These are phyloP conservation scores for Palythoa grandis DNA, from an alignment of 92 coral and sea anemone species.

Conservation along the genomic window DNA sequence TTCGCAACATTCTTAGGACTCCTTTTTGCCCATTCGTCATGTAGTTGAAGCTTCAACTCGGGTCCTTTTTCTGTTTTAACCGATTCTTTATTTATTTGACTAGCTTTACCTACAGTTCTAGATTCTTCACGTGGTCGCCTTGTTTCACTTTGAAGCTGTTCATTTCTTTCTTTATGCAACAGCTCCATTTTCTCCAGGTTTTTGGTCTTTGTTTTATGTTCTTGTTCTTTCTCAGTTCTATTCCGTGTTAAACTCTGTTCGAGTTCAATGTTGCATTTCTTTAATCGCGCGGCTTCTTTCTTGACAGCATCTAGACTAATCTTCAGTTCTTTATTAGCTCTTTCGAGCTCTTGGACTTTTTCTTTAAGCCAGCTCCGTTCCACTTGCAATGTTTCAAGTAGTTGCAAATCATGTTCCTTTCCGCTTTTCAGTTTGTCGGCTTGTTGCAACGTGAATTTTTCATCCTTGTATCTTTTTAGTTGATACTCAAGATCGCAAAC, in stretches of 20 bases:
- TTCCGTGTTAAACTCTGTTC: constrained; percentile 6
- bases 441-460: not conserved
- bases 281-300: constrained; percentile 30
- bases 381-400: constrained; percentile 11
- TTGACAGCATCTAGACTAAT: constrained; percentile 22
- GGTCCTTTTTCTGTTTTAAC: not conserved
- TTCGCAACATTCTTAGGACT: not conserved
- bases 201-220: not conserved
- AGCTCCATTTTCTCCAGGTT: not conserved
- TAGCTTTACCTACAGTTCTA: not conserved
- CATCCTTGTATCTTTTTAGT: not conserved
- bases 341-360: constrained; percentile 31
- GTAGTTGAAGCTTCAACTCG: not conserved
- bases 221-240: constrained; percentile 1
- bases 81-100: not conserved
- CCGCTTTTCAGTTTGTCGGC: not conserved
- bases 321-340: constrained; percentile 23
- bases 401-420: not conserved
- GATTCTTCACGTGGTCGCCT: not conserved
- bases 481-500: constrained; percentile 4
- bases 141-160: not conserved
- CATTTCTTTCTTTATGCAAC: not conserved
- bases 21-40: constrained; percentile 2
- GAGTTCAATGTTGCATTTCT: constrained; percentile 2
- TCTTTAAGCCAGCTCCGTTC: constrained; percentile 33